Evolutionary conservation across 2,888 invertebrate genomes (phyloP), one percentile per base, ranked within the genome.

Genomic region (Colostygia pectinataria): DNA sequence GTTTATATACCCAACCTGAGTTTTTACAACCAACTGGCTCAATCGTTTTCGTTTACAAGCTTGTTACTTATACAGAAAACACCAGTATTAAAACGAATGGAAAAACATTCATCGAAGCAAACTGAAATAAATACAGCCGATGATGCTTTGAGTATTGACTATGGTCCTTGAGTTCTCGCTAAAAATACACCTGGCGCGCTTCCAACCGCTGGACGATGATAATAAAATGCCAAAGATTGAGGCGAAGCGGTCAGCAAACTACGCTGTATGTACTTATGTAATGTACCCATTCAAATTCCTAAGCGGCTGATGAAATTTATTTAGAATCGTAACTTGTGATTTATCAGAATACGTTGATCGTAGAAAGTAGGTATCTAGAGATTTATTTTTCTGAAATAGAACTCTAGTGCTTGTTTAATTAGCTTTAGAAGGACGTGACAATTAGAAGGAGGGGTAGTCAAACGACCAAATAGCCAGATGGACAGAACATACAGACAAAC

Each of bases 111-210:
- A 39, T 40, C 39, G n/a, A 46, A 46, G 39, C 28, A 8, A 28
- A 37, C 25, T 34, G 28, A 52, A 52, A 56, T 53, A 57, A 57
- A 58, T 20, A 18, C 51, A 55, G 55, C 55, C 55, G 49, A 58
- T 61, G 38, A 55, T 43, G 53, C 49, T 50, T 49, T 44, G 65
- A 70, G 65, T 66, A 68, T 67, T 66, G 59, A 60, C 65, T 71
- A 70, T 66, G 59, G 73, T 75, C 74, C 74, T 74, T 74, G 74
- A 74, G 68, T 65, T 56, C 43, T 55, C 58, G 62, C 73, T 70
- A 72, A 59, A 65, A 66, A 75, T 74, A 75, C 45, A 9, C 15
- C 66, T 74, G 74, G 74, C 74, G 67, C 18, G 3, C 25, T 32
- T 66, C 74, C 74, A 74, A 63, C 39, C 63, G 52, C 61, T 61